phyloP scores from a whole-genome alignment of 2,113 vertebrate species.

The Otis tarda region DNA sequence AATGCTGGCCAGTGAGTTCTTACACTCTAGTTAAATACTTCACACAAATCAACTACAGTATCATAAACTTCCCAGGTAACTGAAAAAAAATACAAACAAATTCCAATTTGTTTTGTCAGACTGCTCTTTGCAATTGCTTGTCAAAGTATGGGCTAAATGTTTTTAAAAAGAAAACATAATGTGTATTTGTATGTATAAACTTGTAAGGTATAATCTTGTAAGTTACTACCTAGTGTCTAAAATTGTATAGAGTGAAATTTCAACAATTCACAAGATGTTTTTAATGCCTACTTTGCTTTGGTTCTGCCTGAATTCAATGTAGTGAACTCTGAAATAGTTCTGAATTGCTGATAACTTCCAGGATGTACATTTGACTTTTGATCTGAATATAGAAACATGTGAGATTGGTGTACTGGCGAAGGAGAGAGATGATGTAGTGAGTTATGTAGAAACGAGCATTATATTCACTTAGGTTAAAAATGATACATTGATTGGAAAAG shows the following conservation, averaged over 20 bases:
- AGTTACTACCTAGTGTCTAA: neutral
- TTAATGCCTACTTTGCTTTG: neutral
- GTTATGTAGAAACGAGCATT: neutral
- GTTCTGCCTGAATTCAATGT: neutral
- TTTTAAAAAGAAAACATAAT: neutral
- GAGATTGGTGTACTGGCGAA: neutral
- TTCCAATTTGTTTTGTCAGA: neutral
- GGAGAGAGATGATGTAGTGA: neutral
- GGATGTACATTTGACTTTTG: neutral
- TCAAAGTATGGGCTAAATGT: neutral
- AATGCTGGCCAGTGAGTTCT: neutral
- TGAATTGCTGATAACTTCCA: neutral
- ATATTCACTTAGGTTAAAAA: neutral
- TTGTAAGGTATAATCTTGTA: neutral
- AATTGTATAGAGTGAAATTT: neutral
- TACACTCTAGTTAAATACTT: neutral
- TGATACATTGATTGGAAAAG: neutral
- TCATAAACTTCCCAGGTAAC: neutral
- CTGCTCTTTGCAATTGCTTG: neutral
- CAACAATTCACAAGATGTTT: neutral
- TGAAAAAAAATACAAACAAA: neutral
- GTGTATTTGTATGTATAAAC: neutral
- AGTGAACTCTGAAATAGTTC: neutral
- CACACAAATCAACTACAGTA: neutral
- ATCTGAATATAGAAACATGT: neutral